phyloP scores from a whole-genome alignment of 2,888 invertebrate genomes.

The Cosmia trapezina region DNA sequence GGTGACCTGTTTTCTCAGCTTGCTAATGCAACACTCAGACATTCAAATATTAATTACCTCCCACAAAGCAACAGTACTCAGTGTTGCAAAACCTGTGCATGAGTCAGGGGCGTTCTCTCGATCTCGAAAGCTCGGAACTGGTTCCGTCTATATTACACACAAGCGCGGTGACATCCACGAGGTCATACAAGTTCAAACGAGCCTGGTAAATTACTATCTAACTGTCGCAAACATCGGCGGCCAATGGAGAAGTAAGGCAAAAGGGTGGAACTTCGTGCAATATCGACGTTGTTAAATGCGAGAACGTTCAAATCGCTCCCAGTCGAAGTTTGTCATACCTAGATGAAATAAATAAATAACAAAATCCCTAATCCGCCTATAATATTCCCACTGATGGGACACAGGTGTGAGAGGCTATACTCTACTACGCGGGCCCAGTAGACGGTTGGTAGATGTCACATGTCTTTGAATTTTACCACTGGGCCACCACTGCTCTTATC shows the following conservation, averaged over 20 bases:
- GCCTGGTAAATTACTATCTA: slow-evolving; percentile 42
- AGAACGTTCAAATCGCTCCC: background rate
- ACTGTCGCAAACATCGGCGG: slow-evolving; percentile 24
- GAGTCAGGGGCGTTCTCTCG: slow-evolving; percentile 52
- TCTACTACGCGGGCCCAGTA: no score
- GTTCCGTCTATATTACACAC: slow-evolving; percentile 47
- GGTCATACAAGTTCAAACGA: slow-evolving; percentile 58
- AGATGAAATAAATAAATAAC: no score
- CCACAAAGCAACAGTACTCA: slow-evolving; percentile 14
- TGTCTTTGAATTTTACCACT: no score
- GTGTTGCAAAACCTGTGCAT: slow-evolving; percentile 48
- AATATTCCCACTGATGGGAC: no score
- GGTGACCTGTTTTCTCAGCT: background rate
- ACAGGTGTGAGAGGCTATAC: no score
- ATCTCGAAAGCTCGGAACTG: slow-evolving; percentile 59
- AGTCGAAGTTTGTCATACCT: no score
- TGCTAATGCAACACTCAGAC: background rate
- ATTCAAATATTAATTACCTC: slow-evolving; percentile 22
- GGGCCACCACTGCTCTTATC: no score
- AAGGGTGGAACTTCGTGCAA: background rate
- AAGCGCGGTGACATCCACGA: slow-evolving; percentile 49
- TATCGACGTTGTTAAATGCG: no score
- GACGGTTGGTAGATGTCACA: no score
- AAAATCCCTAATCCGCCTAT: no score
- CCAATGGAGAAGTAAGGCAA: background rate